phyloP scores from a whole-genome alignment of 1,140 invertebrate genomes.

The Euborellia annulipes region DNA sequence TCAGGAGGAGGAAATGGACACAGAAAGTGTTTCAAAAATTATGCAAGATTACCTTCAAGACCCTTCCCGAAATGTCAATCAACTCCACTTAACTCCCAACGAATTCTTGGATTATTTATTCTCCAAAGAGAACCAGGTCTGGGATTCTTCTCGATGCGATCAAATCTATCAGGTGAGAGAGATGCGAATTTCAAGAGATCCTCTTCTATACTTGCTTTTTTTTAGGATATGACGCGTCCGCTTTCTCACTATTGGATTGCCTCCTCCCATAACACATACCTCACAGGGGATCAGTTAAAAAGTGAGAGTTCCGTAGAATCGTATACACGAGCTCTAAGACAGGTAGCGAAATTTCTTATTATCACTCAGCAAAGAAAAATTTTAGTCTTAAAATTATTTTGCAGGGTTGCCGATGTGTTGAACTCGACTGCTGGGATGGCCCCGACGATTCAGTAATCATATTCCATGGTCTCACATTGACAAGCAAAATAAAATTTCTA shows the following conservation, averaged over 20 bases:
- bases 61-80: conserved; percentile 58
- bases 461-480: conserved; percentile 57
- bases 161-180: conserved; percentile 52
- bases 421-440: conserved; percentile 55
- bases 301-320: conserved; percentile 56
- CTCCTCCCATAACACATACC: conserved; percentile 56
- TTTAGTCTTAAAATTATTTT: conserved; percentile 28
- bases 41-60: conserved; percentile 35
- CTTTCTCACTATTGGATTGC: conserved; percentile 56
- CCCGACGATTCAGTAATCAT: conserved; percentile 53
- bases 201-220: no score
- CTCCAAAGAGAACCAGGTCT: conserved; percentile 86
- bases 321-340: conserved; percentile 40
- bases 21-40: conserved; percentile 70
- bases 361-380: not conserved
- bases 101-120: conserved; percentile 89
- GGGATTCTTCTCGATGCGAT: conserved; percentile 54
- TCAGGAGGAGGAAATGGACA: conserved; percentile 71
- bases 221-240: conserved; percentile 58
- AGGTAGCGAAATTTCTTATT: not conserved
- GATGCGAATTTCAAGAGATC: no score
- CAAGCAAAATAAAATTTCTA: conserved; percentile 39
- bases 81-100: conserved; percentile 57
- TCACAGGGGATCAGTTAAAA: conserved; percentile 48
- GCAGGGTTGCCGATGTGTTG: conserved; percentile 47